Conservation (phyloP, 1,140 invertebrate species). For the Aphidius gifuensis region DNA sequence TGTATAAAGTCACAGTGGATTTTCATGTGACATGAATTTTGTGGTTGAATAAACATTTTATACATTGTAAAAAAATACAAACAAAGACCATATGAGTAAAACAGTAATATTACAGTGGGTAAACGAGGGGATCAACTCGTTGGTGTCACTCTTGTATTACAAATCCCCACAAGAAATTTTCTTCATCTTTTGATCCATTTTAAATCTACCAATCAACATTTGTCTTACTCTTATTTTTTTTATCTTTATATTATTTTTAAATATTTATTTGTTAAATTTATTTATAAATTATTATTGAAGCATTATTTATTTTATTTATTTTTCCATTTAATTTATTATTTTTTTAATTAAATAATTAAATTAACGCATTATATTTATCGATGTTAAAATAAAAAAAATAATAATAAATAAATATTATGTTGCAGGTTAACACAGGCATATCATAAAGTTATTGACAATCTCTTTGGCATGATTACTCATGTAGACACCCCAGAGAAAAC, state of each 20-base stretch:
- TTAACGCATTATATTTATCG: no score
- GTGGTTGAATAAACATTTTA: neutral
- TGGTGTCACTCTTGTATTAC: slow-evolving; percentile 23
- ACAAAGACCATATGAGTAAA: neutral
- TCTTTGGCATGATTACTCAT: no score
- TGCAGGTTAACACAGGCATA: no score
- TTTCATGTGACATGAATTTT: slow-evolving; percentile 1
- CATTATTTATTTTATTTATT: no score
- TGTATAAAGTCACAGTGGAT: neutral
- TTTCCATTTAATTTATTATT: neutral
- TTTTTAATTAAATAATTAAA: neutral
- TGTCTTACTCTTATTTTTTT: neutral
- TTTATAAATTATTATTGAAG: no score
- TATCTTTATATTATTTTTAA: neutral
- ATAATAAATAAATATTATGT: no score
- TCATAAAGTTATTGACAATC: no score
- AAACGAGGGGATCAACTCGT: slow-evolving; percentile 24
- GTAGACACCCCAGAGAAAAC: no score
- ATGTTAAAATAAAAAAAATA: no score
- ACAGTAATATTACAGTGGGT: slow-evolving; percentile 14
- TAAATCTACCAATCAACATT: slow-evolving; percentile 27
- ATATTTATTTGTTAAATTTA: no score
- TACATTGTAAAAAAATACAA: neutral
- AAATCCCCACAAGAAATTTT: slow-evolving; percentile 35
- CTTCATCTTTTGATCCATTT: slow-evolving; percentile 36